Evolutionary conservation across 53 echinoderm and acorn worm genomes (phyloP), one percentile per base, ranked within the genome.

Genomic region (Glandiceps talaboti): DNA sequence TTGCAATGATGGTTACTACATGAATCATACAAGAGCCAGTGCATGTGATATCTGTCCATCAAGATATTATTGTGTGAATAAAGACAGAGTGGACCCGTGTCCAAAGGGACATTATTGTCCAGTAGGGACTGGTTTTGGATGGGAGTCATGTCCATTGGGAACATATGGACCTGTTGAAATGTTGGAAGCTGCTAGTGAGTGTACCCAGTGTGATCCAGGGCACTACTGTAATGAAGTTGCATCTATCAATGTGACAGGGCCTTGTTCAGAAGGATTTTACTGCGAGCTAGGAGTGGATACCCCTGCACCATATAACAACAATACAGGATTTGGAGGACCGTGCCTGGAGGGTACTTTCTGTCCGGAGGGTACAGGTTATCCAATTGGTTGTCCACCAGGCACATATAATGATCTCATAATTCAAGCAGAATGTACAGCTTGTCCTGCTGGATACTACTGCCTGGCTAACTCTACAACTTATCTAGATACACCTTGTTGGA

Each of bases 11-110:
- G 97, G 97, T 92, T 76, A 84, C 73, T 96, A 93, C 86, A 96
- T 96, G 96, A 96, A 96, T 81, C 93, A 96, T 90, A 96, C 96
- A 84, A 88, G 81, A 82, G 96, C 96, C 14, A 91, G 89, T 27
- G 89, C 89, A 26, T 96, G 96, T 79, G 86, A 93, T 74, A 78
- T 76, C 31, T 96, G 97, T 74, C 97, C 97, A 31, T 85, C 93
- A 74, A 88, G 97, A 25, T 93, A 96, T 81, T 93, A 83, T 86
- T 96, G 97, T 76, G 83, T 89, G 80, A 93, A 96, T 84, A 90
- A 93, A 82, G 85, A 84, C 78, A 78, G 83, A 30, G 90, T 93
- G n/a, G 89, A 90, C 74, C 91, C 91, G 1, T 96, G 97, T 81
- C 97, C 93, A 31, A 79, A 78, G 76, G 97, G 97, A 33, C 84